Evolutionary conservation across 2,113 vertebrate genomes (phyloP).

Genomic region (Ancistrus triradiatus): DNA sequence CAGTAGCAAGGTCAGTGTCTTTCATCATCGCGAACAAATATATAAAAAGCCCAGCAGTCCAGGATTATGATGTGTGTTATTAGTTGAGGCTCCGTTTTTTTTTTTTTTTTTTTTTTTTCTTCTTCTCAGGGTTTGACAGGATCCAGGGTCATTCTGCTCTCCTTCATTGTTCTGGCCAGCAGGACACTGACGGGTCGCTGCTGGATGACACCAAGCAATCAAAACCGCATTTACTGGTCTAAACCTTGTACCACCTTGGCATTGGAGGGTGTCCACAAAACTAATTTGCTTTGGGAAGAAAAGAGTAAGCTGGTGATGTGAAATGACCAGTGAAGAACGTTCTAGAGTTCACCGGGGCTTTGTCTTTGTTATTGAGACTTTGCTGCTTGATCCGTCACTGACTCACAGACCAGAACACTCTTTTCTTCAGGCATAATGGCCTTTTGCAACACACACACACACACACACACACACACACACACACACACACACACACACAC

Average conservation of each 20-base stretch:
- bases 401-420: background rate
- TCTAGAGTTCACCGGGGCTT: conserved; percentile 36
- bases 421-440: conserved; percentile 8
- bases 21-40: conserved; percentile 12
- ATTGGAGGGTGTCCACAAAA: conserved; percentile 48
- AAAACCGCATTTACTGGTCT: conserved; percentile 56
- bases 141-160: conserved; percentile 35
- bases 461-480: too few relatives aligned
- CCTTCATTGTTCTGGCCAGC: conserved; percentile 46
- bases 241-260: conserved; percentile 46
- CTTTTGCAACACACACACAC: too few relatives aligned
- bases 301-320: conserved; percentile 47
- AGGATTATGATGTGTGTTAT: conserved; percentile 29
- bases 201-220: conserved; percentile 51
- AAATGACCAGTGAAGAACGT: conserved; percentile 45
- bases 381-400: conserved; percentile 26
- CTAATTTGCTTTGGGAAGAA: conserved; percentile 48
- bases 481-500: too few relatives aligned
- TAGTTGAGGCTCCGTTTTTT: conserved; percentile 17
- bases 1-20: conserved; percentile 13
- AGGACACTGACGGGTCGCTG: conserved; percentile 40
- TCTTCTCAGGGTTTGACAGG: conserved; percentile 19
- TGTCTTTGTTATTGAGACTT: conserved; percentile 38
- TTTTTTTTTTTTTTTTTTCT: too few relatives aligned
- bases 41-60: conserved; percentile 41